Conservation (phyloP, 2,888 invertebrate genomes). For the Xiphydria camelus region DNA sequence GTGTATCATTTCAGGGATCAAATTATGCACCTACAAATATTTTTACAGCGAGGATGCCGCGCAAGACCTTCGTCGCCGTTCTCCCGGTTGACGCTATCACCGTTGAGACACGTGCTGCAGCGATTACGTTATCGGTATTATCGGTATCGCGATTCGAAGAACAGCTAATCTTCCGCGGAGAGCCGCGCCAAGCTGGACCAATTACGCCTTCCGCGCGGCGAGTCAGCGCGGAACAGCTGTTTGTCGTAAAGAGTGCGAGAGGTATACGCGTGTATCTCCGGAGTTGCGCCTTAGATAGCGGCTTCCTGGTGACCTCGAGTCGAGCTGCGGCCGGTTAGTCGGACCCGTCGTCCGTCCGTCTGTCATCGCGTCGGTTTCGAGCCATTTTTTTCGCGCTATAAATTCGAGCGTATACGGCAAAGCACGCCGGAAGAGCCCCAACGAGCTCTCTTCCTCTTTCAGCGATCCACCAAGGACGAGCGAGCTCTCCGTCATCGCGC, state of each 20-base stretch:
- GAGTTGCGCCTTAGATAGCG: slow-evolving; percentile 43
- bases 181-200: slow-evolving; percentile 37
- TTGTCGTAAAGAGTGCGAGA: slow-evolving; percentile 35
- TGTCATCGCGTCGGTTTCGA: slow-evolving; percentile 8
- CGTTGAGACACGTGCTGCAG: slow-evolving; percentile 3
- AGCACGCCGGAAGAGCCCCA: too few species aligned
- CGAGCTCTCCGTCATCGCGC: too few species aligned
- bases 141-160: slow-evolving; percentile 21
- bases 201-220: slow-evolving; percentile 35
- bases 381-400: neutral
- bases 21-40: too few species aligned
- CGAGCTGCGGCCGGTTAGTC: slow-evolving; percentile 12
- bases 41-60: too few species aligned
- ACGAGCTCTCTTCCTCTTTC: too few species aligned
- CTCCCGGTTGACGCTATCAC: neutral
- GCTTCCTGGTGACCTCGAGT: slow-evolving; percentile 54
- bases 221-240: slow-evolving; percentile 43
- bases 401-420: too few species aligned
- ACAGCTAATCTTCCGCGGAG: slow-evolving; percentile 34
- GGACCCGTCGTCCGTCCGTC: slow-evolving; percentile 8
- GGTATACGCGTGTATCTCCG: slow-evolving; percentile 31
- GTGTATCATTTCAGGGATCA: too few species aligned
- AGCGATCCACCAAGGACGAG: too few species aligned
- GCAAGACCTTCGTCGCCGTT: too few species aligned
- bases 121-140: slow-evolving; percentile 14